Evolutionary conservation across 1,140 invertebrate species (phyloP).

Genomic region (Pissodes strobi): DNA sequence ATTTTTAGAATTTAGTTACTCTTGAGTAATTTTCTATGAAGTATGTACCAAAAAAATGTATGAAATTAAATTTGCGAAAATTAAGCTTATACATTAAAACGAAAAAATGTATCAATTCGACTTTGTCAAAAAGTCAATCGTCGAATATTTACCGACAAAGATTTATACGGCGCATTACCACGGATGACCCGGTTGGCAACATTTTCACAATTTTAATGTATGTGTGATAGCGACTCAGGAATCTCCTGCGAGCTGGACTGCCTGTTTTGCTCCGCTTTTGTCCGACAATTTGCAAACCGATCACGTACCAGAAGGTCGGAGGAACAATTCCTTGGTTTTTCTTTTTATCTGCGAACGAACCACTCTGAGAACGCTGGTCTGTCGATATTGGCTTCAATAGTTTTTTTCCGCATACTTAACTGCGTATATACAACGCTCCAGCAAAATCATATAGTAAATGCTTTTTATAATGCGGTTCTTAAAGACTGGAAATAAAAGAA

Average conservation of each 20-base stretch:
- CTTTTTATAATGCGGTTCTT: background rate
- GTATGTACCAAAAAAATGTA: no score
- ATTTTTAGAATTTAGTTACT: no score
- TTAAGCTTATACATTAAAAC: no score
- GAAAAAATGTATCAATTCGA: background rate
- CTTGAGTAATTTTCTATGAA: no score
- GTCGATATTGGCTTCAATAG: constrained; percentile 25
- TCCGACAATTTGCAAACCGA: constrained; percentile 32
- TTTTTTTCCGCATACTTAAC: constrained; percentile 29
- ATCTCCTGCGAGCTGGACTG: constrained; percentile 29
- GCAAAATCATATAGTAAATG: constrained; percentile 15
- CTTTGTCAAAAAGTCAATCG: constrained; percentile 31
- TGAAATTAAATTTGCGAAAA: no score
- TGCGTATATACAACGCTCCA: constrained; percentile 9
- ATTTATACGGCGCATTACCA: constrained; percentile 20
- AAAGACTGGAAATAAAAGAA: background rate
- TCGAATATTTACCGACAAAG: constrained; percentile 28
- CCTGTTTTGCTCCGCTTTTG: constrained; percentile 36
- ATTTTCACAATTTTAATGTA: constrained; percentile 41
- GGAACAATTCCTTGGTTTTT: constrained; percentile 38
- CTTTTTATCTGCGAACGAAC: constrained; percentile 25
- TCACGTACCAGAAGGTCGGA: constrained; percentile 43
- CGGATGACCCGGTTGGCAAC: constrained; percentile 28
- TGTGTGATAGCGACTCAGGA: constrained; percentile 39
- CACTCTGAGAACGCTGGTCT: constrained; percentile 18